Evolutionary conservation across 2,113 vertebrate species (phyloP), one percentile per base, ranked within the genome.

Genomic region (Crotalus viridis): DNA sequence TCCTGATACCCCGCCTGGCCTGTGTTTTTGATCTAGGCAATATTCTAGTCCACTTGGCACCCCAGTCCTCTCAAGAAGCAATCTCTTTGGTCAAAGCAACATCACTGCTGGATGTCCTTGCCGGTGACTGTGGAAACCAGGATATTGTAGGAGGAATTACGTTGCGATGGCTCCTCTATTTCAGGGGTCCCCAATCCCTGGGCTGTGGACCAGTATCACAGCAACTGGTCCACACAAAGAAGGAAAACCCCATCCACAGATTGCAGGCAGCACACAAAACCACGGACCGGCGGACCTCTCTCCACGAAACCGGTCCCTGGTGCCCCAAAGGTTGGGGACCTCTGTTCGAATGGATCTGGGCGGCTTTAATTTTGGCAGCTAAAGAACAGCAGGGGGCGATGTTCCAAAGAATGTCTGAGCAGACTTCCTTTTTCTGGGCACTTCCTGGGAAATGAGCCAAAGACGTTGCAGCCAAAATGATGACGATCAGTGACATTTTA

Each of bases 341-440:
- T 51, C 48, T 51, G 48, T 9, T 43, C 6, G 57, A 19, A 24
- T 54, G 8, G 6, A 43, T 33, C 12, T 9, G 5, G 10, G 10
- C 33, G 33, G 89, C 21, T 85, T 39, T 33, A 59, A 39, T 39
- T 88, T 88, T 59, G 87, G 28, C 85, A 43, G n/a, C 59, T 55
- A 13, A 28, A 15, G 24, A 17, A 92, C 91, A 88, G 87, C 91
- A 92, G 91, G 56, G 87, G 91, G 91, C 87, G 86, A 46, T 54
- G 3, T 51, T 46, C 51, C 54, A 61, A 8, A 21, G 59, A n/a
- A 28, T 24, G 39, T 39, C 39, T 39, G 39, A 39, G 39, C 39
- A 39, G 39, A 39, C 39, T 39, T 39, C 7, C 39, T 39, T 74
- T 56, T 26, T 43, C 24, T 10, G 3, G 69, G 43, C 21, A 28